A percentile compares a stretch with the other conserved stretches of the same genome.
phyloP scores from a whole-genome alignment of 2,113 vertebrate species.

The Mesocricetus auratus region DNA sequence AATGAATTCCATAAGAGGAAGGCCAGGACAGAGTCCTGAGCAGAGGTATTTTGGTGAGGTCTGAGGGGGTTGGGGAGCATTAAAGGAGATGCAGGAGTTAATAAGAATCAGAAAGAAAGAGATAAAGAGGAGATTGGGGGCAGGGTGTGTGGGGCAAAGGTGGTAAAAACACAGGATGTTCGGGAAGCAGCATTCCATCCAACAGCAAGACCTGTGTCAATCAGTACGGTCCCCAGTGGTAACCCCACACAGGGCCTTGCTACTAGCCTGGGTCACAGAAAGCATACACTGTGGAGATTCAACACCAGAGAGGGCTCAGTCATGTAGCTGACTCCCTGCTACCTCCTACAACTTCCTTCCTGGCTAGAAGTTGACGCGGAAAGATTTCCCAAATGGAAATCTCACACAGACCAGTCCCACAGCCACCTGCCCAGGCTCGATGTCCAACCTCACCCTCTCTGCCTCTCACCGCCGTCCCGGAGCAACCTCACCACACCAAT shows the following conservation, averaged over 20 bases:
- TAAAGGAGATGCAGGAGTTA: not conserved
- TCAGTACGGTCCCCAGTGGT: not conserved
- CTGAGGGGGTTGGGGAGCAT: not conserved
- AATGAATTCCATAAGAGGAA: not conserved
- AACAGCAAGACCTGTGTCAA: not conserved
- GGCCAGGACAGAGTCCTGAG: not conserved
- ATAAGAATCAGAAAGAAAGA: accelerated
- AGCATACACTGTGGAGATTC: not conserved
- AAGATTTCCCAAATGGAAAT: not conserved
- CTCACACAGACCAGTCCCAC: not conserved
- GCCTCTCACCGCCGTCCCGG: not conserved
- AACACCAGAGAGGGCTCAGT: not conserved
- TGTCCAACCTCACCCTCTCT: not conserved
- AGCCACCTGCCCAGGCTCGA: not conserved
- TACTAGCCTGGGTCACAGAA: not conserved
- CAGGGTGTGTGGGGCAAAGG: not conserved
- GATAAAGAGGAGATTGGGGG: too few species aligned
- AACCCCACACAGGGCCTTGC: not conserved
- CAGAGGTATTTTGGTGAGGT: not conserved
- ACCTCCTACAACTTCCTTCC: not conserved
- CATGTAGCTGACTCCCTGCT: not conserved
- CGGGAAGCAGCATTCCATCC: not conserved
- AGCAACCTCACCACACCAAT: not conserved
- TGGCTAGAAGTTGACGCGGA: not conserved
- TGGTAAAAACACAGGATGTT: too few species aligned